phyloP scores from a whole-genome alignment of 2,113 vertebrate species.

The Garra rufa region DNA sequence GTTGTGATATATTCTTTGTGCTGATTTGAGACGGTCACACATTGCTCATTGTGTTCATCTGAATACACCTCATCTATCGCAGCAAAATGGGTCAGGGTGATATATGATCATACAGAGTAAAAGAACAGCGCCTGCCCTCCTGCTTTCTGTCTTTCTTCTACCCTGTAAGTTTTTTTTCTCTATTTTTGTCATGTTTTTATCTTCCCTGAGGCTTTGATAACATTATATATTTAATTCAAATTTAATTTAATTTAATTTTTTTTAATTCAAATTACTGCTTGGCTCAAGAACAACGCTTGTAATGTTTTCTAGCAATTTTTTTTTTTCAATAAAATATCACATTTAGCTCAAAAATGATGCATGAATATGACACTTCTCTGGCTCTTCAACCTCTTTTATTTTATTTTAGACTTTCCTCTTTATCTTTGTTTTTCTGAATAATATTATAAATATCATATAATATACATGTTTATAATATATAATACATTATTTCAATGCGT shows the following conservation, averaged over 20 bases:
- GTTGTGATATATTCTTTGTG: conserved; percentile 34
- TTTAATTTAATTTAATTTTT: too few species aligned
- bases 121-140: not conserved
- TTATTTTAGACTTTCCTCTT: too few species aligned
- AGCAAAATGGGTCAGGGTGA: conserved; percentile 41
- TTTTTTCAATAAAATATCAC: not conserved
- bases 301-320: not conserved
- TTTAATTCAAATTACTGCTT: not conserved
- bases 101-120: conserved; percentile 24
- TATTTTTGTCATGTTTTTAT: not conserved
- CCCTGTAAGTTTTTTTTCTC: not conserved
- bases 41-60: conserved; percentile 44
- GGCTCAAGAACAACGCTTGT: not conserved
- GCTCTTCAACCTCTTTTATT: too few species aligned
- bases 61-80: conserved; percentile 36
- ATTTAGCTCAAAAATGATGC: not conserved
- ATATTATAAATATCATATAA: too few species aligned
- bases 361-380: too few species aligned
- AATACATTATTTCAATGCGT: too few species aligned
- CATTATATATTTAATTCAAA: not conserved
- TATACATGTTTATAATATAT: too few species aligned
- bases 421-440: too few species aligned
- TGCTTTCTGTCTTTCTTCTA: not conserved
- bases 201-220: not conserved
- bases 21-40: conserved; percentile 28